Base-by-base conservation (phyloP, 2,113 vertebrate species). In the Paracyprichromis sp. region DNA sequence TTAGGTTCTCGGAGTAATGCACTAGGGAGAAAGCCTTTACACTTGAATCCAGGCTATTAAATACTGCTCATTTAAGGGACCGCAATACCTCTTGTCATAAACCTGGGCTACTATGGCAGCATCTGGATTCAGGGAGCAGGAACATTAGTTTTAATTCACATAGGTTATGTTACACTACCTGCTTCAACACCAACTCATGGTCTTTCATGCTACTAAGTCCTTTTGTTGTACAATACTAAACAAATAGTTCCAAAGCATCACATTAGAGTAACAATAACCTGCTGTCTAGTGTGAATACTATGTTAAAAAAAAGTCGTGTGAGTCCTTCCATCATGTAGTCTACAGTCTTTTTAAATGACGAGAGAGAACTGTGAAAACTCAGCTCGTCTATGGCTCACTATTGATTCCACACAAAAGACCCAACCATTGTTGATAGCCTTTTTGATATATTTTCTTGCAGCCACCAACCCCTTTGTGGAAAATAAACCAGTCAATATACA, bases 381-480 rank as follows among this genome's bases (percentile, higher is more conserved):
- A 97, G 98, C 97, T 98, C 97, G 97, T 98, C 98, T 99, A 98
- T 98, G 98, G 97, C 97, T 99, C 97, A 96, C 97, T 98, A 99
- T 99, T 98, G 99, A 99, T 99, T 99, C 99, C 98, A 97, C 98
- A 98, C 97, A 97, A 96, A 98, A 98, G 97, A 98, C 97, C 97
- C 98, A 96, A 98, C 97, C 96, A 97, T 97, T 97, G 97, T 98
- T 99, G 98, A 99, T 99, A 98, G 98, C 97, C 97, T 98, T 98
- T 94, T 98, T 99, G 98, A 99, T 99, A 98, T 99, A 99, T 99
- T 99, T 99, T 98, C 97, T 97, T 97, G 96, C 97, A 97, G 96
- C 96, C 96, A 96, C 95, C 94, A 80, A 97, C 98, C 97, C 98
- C 98, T 97, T 91, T 98, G 96, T 95, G 85, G 95, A 90, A 96